Base-by-base conservation (phyloP, 2,113 vertebrate species). In the Rhipidura dahli region DNA sequence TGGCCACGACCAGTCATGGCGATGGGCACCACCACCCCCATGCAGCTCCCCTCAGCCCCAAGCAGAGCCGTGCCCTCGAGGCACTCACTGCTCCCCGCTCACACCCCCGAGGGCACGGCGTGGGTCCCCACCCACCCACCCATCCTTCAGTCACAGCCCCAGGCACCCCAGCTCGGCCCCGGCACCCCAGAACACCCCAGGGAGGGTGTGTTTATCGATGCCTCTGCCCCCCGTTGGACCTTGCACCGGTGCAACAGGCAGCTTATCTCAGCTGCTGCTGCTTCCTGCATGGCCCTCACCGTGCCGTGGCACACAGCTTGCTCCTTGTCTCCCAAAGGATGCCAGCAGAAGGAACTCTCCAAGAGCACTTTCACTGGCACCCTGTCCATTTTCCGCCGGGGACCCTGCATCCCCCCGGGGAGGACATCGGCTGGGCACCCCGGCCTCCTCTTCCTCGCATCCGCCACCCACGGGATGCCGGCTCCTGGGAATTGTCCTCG, bases 1-100 rank as follows among this genome's bases (percentile, higher is more conserved):
- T 53, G 35, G 10, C 11, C 37, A 51, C 0, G 0, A 37, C 10
- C 17, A 61, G 45, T 22, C 6, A 18, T 1, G 3, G 40, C 39
- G 14, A 73, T 27, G 5, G 26, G 24, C 59, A 66, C 11, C 47
- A 44, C 10, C 45, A 42, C 10, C n/a, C 28, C 8, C 20, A 8
- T 1, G 27, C 64, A 81, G 23, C 6, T 73, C 8, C 23, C 26
- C n/a, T 65, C 44, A 54, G 24, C 3, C 3, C 19, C 8, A 53
- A 10, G 31, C 56, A 65, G 30, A 81, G 50, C n/a, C 81, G 69
- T 47, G 51, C 42, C 23, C 31, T 53, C 12, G 8, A 69, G 45
- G 27, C 45, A 26, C 69, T 42, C 11, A 10, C 2, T 68, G 8
- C 12, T 60, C n/a, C 26, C 37, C 1, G 53, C 8, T 49, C 53